Percentiles rank a stretch among this genome's conserved stretches.
Conservation (phyloP, 2,797 vertebrate genomes). For the Sebastiscus albofasciatus region DNA sequence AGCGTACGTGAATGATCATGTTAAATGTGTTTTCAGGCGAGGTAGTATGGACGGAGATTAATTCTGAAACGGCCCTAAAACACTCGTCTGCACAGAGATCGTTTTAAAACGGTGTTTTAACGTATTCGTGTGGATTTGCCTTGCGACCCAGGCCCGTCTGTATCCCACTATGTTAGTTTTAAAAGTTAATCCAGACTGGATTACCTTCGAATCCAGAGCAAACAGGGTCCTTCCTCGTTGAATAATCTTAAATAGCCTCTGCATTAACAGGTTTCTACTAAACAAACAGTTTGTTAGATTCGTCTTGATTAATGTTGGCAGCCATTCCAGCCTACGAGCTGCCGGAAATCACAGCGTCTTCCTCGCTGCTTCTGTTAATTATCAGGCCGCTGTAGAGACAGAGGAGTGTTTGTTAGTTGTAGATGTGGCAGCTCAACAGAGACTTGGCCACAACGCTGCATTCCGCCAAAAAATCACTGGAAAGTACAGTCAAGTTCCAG, state of each 20-base stretch:
- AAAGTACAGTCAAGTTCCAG: slow-evolving; percentile 41
- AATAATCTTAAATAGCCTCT: slow-evolving; percentile 27
- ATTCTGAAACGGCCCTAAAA: too few relatives aligned
- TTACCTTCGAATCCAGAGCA: slow-evolving; percentile 39
- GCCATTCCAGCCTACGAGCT: slow-evolving; percentile 26
- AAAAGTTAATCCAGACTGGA: slow-evolving; percentile 34
- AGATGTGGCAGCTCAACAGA: slow-evolving; percentile 34
- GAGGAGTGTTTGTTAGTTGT: slow-evolving; percentile 27
- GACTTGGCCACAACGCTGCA: slow-evolving; percentile 26
- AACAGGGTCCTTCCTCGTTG: slow-evolving; percentile 23
- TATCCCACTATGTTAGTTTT: slow-evolving; percentile 8
- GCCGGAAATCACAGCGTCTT: slow-evolving; percentile 11
- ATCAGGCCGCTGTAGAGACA: slow-evolving; percentile 24
- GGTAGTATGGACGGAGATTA: too few relatives aligned
- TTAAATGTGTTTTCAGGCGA: too few relatives aligned
- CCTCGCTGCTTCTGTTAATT: slow-evolving; percentile 20
- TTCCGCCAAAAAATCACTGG: slow-evolving; percentile 50
- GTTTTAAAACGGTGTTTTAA: too few relatives aligned
- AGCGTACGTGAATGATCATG: too few relatives aligned
- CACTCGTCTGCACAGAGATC: too few relatives aligned
- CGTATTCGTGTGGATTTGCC: too few relatives aligned
- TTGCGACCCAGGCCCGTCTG: neutral
- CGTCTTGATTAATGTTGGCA: slow-evolving; percentile 30
- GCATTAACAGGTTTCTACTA: slow-evolving; percentile 29
- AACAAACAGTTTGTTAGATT: slow-evolving; percentile 31